Conservation (phyloP, 1,140 invertebrate species). For the Rhizoglyphus robini region DNA sequence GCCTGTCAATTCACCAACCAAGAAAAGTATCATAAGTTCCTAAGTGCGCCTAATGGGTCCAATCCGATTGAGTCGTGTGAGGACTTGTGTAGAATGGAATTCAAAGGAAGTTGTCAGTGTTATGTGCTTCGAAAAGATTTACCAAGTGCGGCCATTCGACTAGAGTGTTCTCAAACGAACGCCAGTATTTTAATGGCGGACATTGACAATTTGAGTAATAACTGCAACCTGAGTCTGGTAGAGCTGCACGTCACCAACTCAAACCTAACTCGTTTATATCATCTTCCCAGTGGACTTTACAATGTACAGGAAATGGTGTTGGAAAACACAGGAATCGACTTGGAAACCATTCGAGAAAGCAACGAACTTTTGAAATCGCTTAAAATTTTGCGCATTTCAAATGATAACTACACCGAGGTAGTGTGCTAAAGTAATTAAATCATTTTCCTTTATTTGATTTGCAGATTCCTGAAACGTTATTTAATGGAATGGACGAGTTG, state of each 20-base stretch:
- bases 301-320: constrained; percentile 19
- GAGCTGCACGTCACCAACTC: constrained; percentile 19
- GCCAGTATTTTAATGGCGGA: constrained; percentile 16
- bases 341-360: constrained; percentile 18
- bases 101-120: constrained; percentile 17
- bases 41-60: too few species aligned
- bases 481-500: constrained; percentile 19
- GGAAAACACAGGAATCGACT: constrained; percentile 21
- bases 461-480: constrained; percentile 16
- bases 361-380: constrained; percentile 15
- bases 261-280: constrained; percentile 15
- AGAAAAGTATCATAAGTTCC: too few species aligned
- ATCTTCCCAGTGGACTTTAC: constrained; percentile 20
- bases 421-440: constrained; percentile 8
- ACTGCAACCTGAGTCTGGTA: background rate
- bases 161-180: constrained; percentile 20
- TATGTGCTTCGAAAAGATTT: background rate
- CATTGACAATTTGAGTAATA: constrained; percentile 9
- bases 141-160: background rate
- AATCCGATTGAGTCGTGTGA: background rate
- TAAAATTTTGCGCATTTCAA: constrained; percentile 12
- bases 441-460: background rate
- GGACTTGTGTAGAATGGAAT: constrained; percentile 29
- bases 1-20: background rate
- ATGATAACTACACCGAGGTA: constrained; percentile 21